phyloP scores from a whole-genome alignment of 2,888 invertebrate species.

The Dryomyza anilis region DNA sequence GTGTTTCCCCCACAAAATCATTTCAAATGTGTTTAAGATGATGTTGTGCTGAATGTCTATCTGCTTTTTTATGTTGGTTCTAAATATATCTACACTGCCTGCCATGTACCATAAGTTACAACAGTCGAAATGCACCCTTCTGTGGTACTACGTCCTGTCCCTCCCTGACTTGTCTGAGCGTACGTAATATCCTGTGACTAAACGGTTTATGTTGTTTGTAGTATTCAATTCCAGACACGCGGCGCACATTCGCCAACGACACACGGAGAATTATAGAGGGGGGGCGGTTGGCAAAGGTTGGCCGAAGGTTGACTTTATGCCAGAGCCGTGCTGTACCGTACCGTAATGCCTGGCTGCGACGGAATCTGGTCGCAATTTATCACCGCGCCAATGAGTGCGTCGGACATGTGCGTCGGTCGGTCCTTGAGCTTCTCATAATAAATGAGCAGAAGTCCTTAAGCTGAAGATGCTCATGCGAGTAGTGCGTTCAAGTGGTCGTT shows the following conservation, averaged over 20 bases:
- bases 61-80: neutral
- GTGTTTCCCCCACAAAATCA: neutral
- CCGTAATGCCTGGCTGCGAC: neutral
- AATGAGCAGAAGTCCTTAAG: neutral
- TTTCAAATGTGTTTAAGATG: slow-evolving; percentile 18
- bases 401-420: slow-evolving; percentile 39
- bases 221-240: slow-evolving; percentile 54
- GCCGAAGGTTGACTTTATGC: slow-evolving; percentile 38
- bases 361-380: slow-evolving; percentile 51
- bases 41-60: slow-evolving; percentile 17
- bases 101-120: too few relatives aligned
- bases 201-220: slow-evolving; percentile 62
- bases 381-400: slow-evolving; percentile 50
- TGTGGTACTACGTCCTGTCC: neutral
- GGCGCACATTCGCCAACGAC: slow-evolving; percentile 21
- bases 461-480: too few relatives aligned
- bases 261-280: slow-evolving; percentile 31
- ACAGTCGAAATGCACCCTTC: too few relatives aligned
- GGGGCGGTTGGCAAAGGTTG: slow-evolving; percentile 42
- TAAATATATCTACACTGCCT: neutral
- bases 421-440: neutral
- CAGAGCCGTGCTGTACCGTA: neutral
- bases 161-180: slow-evolving; percentile 49
- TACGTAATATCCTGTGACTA: slow-evolving; percentile 63
- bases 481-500: too few relatives aligned